Conservation (phyloP, 2,113 vertebrate species). For the Dinomys branickii region DNA sequence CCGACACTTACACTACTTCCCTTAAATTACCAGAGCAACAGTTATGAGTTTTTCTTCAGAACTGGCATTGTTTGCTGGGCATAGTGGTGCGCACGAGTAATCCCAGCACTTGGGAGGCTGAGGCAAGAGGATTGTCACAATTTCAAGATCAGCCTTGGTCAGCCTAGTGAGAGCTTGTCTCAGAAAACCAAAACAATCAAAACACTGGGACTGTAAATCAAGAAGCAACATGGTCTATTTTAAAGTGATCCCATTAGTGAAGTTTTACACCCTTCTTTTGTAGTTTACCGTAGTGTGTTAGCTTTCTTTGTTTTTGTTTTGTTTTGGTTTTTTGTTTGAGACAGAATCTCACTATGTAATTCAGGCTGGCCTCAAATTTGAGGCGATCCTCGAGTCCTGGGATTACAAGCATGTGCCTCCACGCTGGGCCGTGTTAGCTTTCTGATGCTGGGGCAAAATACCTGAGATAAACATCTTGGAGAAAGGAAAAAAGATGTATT, state of each 20-base stretch:
- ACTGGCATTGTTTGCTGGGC: background rate
- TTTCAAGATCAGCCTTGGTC: background rate
- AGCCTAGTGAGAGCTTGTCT: background rate
- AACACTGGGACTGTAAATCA: background rate
- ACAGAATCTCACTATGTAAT: no score
- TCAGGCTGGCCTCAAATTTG: background rate
- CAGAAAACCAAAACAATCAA: background rate
- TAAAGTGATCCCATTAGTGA: background rate
- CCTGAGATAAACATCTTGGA: background rate
- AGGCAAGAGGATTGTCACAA: background rate
- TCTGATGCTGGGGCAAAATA: background rate
- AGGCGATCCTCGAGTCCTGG: no score
- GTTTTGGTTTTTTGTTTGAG: background rate
- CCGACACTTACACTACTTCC: background rate
- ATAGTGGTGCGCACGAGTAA: background rate
- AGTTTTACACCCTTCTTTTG: background rate
- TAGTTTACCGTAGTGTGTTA: background rate
- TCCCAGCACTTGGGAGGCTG: background rate
- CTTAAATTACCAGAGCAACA: background rate
- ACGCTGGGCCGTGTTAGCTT: background rate
- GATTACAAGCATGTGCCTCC: no score
- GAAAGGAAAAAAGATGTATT: background rate
- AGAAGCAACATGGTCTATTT: background rate
- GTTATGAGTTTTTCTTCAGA: slow-evolving; percentile 1
- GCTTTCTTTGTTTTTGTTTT: background rate